phyloP scores from a whole-genome alignment of 2,888 invertebrate genomes.

The Ernsta delagoae region DNA sequence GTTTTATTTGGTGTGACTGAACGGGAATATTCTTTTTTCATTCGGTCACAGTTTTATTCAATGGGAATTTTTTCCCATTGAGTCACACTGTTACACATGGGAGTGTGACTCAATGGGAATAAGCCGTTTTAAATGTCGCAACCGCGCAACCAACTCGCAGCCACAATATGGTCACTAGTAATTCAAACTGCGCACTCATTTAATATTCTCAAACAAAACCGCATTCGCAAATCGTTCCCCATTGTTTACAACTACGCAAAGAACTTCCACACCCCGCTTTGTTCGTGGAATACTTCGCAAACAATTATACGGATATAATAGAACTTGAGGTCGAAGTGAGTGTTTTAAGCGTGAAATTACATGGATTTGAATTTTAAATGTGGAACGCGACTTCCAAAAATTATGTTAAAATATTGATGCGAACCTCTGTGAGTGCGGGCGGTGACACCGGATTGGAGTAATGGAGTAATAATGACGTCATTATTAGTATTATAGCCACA shows the following conservation, averaged over 20 bases:
- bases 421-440: slow-evolving; percentile 25
- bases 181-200: slow-evolving; percentile 2
- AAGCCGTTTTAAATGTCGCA: not conserved
- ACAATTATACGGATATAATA: slow-evolving; percentile 36
- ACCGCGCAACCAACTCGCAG: not conserved
- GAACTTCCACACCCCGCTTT: slow-evolving; percentile 26
- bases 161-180: not conserved
- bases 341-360: slow-evolving; percentile 43
- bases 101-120: too few species aligned
- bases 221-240: slow-evolving; percentile 11
- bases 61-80: too few species aligned
- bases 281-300: slow-evolving; percentile 24
- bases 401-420: slow-evolving; percentile 48
- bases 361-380: slow-evolving; percentile 51
- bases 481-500: too few species aligned
- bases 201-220: slow-evolving; percentile 11
- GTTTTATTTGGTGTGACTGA: too few species aligned
- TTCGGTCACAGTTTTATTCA: too few species aligned
- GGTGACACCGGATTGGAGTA: slow-evolving; percentile 27
- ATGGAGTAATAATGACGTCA: too few species aligned
- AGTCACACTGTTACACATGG: too few species aligned
- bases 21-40: too few species aligned
- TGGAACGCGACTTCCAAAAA: slow-evolving; percentile 44
- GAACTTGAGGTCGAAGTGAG: slow-evolving; percentile 27
- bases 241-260: slow-evolving; percentile 15